Percentiles rank a stretch among this genome's conserved stretches.
phyloP scores from a whole-genome alignment of 2,113 vertebrate genomes.

The Megaceryle maxima region DNA sequence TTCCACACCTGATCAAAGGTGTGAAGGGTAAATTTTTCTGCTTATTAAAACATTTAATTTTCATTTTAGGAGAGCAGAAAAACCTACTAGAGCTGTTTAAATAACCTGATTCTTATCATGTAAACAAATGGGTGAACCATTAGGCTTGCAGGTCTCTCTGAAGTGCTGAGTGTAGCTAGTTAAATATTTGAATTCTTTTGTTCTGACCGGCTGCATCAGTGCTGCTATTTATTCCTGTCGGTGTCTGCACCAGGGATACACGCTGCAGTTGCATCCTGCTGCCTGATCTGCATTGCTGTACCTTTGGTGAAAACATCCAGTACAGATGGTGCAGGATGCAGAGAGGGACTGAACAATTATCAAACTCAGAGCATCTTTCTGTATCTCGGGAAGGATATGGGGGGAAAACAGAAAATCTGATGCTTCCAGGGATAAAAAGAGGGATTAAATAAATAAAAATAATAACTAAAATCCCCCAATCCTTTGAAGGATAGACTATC shows the following conservation, averaged over 20 bases:
- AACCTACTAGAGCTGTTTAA: not conserved
- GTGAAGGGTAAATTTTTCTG: not conserved
- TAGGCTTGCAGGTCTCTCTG: not conserved
- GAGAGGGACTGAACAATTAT: not conserved
- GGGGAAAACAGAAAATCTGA: rapidly evolving
- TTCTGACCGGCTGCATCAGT: not conserved
- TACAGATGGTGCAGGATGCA: not conserved
- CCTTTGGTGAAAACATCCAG: not conserved
- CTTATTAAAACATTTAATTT: not conserved
- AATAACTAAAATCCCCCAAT: no score
- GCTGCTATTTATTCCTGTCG: not conserved
- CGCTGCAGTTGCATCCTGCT: constrained; percentile 7
- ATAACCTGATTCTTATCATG: not conserved
- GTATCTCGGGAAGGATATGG: not conserved
- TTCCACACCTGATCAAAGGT: not conserved
- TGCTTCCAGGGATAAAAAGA: not conserved
- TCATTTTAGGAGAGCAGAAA: not conserved
- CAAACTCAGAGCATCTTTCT: not conserved
- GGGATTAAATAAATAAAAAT: not conserved
- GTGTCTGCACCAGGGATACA: not conserved
- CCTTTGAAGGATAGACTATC: not conserved
- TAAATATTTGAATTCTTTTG: not conserved
- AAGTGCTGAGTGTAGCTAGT: not conserved
- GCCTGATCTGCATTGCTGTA: constrained; percentile 34
- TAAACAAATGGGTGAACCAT: not conserved